Base-by-base conservation (phyloP, 2,888 invertebrate species). In the Zelleria hepariella region DNA sequence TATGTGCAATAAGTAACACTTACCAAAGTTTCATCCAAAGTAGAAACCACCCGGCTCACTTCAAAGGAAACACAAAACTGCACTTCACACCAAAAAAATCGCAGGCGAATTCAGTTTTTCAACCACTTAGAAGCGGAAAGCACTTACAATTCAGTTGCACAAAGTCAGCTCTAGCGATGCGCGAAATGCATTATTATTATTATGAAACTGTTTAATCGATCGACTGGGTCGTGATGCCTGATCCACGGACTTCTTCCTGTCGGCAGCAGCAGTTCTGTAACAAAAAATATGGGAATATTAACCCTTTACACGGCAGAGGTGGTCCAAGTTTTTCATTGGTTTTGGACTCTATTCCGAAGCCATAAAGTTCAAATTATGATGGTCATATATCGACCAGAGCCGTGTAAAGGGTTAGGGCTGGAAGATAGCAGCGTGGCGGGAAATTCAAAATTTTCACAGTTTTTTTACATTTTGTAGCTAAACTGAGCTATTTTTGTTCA, bases 11-110 rank as follows among this genome's bases (percentile, higher is more conserved):
- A 26, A 57, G 57, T 59, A 23, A 15, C 63, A 79, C 82, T 80
- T 66, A 82, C 82, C 81, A 42, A 42, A 42, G 32, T 42, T 42
- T 42, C 32, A 42, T 42, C 32, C 32, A 42, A 42, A 42, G 32
- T 4, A 42, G 32, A 42, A 64, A 72, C 76, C 68, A 75, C 72
- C 71, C 65, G 65, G 68, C 66, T 67, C 15, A 10, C 53, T 25
- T 23, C 48, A 1, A 10, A 47, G 18, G n/a, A 42, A 15, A 21
- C 24, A 10, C 25, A 48, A 48, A 23, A 48, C 23, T 15, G 24
- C 25, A 48, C 7, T 24, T n/a, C 58, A 58, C 32, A 42, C 10
- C 10, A 42, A 42, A 10, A 10, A 42, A 42, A 42, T 15, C 32
- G 32, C 32, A 1, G 32, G 2, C 32, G 15, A 42, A 26, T 25